These are phyloP conservation scores for Hippopotamus amphibius DNA, from an alignment of 2,113 vertebrate genomes.

Conservation along the genomic window DNA sequence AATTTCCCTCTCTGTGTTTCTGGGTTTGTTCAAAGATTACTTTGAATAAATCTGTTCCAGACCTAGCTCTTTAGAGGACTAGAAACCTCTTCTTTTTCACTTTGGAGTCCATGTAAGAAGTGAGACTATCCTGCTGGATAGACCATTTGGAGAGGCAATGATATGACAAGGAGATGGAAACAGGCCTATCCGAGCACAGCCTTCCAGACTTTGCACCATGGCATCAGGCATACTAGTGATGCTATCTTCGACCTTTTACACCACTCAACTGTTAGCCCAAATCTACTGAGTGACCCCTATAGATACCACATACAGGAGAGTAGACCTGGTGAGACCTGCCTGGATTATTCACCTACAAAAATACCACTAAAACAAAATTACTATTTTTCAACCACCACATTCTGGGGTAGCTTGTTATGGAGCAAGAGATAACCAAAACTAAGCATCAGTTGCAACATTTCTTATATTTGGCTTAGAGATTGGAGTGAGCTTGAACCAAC, in stretches of 20 bases:
- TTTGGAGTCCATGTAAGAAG: not conserved
- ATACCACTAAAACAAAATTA: not conserved
- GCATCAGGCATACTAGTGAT: not conserved
- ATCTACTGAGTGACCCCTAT: not conserved
- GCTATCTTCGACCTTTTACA: not conserved
- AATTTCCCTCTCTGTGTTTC: not conserved
- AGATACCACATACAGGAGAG: not conserved
- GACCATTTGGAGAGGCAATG: not conserved
- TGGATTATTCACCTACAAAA: not conserved
- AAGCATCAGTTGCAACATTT: not conserved
- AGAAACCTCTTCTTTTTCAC: not conserved
- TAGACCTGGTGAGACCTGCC: not conserved
- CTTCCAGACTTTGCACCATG: not conserved
- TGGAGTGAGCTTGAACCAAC: not conserved
- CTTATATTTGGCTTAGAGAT: not conserved
- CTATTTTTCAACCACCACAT: not conserved
- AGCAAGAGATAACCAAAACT: not conserved
- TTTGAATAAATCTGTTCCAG: not conserved
- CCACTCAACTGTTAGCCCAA: not conserved
- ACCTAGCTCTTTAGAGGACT: not conserved
- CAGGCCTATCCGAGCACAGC: too few species aligned
- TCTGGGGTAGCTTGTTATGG: not conserved
- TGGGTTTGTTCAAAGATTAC: not conserved
- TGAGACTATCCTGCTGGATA: not conserved
- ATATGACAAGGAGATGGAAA: not conserved